These are phyloP conservation scores for Caenorhabditis sp. DNA, from an alignment of 2,888 invertebrate species.

Conservation along the genomic window DNA sequence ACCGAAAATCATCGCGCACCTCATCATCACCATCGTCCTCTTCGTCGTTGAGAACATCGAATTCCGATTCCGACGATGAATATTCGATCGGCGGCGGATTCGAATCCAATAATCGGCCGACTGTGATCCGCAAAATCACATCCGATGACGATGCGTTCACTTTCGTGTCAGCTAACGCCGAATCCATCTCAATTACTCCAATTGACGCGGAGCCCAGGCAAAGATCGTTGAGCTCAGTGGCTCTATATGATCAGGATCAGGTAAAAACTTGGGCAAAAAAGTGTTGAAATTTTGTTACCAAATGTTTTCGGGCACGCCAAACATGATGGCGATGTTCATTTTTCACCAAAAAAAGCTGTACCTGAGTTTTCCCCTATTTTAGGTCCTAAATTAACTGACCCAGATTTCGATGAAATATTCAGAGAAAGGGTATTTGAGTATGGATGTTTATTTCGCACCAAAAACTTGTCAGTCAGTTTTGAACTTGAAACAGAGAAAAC, in stretches of 20 bases:
- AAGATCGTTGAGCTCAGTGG: slow-evolving; percentile 52
- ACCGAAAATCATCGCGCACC: slow-evolving; percentile 6
- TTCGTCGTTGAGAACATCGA: slow-evolving; percentile 6
- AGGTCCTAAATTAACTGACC: no score
- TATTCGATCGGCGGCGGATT: slow-evolving; percentile 21
- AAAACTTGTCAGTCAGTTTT: no score
- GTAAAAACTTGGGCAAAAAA: background rate
- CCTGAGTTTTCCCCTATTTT: no score
- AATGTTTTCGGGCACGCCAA: no score
- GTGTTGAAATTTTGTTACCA: no score
- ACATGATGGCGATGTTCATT: no score
- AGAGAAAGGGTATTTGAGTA: no score
- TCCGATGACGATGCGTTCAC: slow-evolving; percentile 53
- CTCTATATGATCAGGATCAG: slow-evolving; percentile 50
- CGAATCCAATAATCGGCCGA: slow-evolving; percentile 25
- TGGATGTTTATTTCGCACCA: no score
- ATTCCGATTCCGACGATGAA: slow-evolving; percentile 24
- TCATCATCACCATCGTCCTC: background rate
- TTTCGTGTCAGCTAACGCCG: slow-evolving; percentile 48
- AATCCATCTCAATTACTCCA: slow-evolving; percentile 60
- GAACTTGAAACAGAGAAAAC: no score
- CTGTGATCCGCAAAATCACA: slow-evolving; percentile 47
- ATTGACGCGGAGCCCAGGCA: slow-evolving; percentile 44
- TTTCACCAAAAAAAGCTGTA: no score
- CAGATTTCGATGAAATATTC: no score